phyloP scores from a whole-genome alignment of 2,888 invertebrate species.

The Galerucella pusilla region DNA sequence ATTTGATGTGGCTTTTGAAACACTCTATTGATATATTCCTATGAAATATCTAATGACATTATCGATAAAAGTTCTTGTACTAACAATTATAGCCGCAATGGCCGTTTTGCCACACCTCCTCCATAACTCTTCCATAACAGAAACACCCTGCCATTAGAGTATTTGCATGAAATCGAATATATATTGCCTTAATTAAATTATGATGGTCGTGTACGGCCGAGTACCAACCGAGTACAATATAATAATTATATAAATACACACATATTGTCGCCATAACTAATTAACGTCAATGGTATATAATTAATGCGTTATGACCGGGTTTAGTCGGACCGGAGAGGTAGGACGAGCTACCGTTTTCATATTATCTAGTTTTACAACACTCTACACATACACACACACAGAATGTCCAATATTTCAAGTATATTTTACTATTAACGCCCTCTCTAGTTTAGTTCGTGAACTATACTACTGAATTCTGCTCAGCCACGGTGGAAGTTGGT shows the following conservation, averaged over 20 bases:
- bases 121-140: slow-evolving; percentile 19
- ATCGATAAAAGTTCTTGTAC: neutral
- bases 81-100: slow-evolving; percentile 5
- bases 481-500: too few species aligned
- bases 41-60: too few species aligned
- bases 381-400: neutral
- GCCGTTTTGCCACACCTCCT: slow-evolving; percentile 15
- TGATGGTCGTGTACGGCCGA: slow-evolving; percentile 50
- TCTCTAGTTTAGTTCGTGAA: too few species aligned
- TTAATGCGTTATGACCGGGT: slow-evolving; percentile 59
- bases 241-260: slow-evolving; percentile 64
- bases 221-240: slow-evolving; percentile 57
- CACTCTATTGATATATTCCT: too few species aligned
- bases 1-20: too few species aligned
- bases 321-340: slow-evolving; percentile 48
- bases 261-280: slow-evolving; percentile 62
- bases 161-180: slow-evolving; percentile 57
- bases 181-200: slow-evolving; percentile 61
- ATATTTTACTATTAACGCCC: too few species aligned
- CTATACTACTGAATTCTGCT: too few species aligned
- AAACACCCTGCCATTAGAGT: slow-evolving; percentile 31
- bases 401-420: too few species aligned
- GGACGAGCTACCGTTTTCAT: slow-evolving; percentile 38
- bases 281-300: slow-evolving; percentile 63
- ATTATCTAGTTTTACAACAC: slow-evolving; percentile 44